Conservation (phyloP, 2,113 vertebrate genomes). For the Cariama cristata region DNA sequence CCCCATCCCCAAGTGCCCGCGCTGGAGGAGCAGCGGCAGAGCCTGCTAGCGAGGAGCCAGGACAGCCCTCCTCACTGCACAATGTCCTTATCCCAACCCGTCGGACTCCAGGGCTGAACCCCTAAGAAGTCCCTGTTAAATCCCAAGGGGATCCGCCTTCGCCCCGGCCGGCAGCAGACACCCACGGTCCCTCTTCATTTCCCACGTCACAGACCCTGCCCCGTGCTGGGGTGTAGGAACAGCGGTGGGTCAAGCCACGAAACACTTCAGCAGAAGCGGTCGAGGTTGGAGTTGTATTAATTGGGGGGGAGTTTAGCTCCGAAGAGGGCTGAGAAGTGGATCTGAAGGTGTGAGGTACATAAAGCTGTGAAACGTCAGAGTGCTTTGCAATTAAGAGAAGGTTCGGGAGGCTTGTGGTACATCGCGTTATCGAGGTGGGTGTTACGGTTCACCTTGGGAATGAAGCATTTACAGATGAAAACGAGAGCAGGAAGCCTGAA, state of each 20-base stretch:
- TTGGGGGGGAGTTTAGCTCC: background rate
- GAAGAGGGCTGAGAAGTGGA: background rate
- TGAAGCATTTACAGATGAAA: background rate
- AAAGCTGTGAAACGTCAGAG: background rate
- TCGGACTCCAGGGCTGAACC: too few species aligned
- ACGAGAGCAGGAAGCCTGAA: background rate
- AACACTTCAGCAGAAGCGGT: background rate
- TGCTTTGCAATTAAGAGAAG: background rate
- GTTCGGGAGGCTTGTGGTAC: background rate
- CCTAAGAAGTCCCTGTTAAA: background rate
- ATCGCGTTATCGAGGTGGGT: too few species aligned
- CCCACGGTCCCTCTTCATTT: background rate
- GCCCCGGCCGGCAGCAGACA: too few species aligned
- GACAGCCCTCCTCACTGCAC: too few species aligned
- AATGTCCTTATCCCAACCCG: too few species aligned
- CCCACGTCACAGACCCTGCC: background rate
- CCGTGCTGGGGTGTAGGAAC: background rate
- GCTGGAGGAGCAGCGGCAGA: background rate
- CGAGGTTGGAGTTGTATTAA: background rate
- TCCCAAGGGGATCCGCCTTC: background rate
- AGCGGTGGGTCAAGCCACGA: too few species aligned
- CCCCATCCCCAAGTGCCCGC: background rate
- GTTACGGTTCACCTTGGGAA: background rate
- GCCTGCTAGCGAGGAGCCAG: background rate
- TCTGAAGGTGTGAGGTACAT: background rate